phyloP scores from a whole-genome alignment of 2,888 invertebrate genomes.

The Thymelicus acteon region DNA sequence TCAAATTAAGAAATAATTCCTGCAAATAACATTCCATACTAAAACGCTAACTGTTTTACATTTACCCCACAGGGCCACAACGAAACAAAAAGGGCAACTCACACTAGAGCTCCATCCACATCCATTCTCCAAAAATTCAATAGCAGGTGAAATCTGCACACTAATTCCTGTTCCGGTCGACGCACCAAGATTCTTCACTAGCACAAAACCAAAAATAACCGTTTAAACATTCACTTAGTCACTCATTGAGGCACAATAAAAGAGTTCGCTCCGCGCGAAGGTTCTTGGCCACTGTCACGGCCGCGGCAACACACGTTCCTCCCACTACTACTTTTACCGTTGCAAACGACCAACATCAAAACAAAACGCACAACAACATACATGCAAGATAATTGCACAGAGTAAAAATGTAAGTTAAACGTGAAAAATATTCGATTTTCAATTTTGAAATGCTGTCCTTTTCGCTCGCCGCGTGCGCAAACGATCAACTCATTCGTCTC shows the following conservation, averaged over 20 bases:
- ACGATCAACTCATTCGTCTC: constrained; percentile 29
- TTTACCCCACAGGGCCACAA: constrained; percentile 15
- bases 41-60: neutral
- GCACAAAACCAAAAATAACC: constrained; percentile 42
- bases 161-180: constrained; percentile 47
- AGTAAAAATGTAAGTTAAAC: constrained; percentile 6
- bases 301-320: constrained; percentile 42
- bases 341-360: constrained; percentile 12
- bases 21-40: neutral
- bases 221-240: constrained; percentile 28
- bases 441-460: constrained; percentile 19
- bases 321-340: constrained; percentile 47
- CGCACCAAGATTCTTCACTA: constrained; percentile 48
- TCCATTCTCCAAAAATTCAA: constrained; percentile 56
- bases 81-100: constrained; percentile 42
- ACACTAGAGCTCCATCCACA: constrained; percentile 46
- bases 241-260: constrained; percentile 17
- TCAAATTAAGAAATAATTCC: neutral
- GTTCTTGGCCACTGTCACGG: constrained; percentile 57
- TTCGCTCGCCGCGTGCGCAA: constrained; percentile 24
- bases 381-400: constrained; percentile 1
- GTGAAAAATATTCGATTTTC: constrained; percentile 1
- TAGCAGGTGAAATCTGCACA: constrained; percentile 52
- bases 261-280: constrained; percentile 42
- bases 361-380: constrained; percentile 5